phyloP scores from a whole-genome alignment of 2,888 invertebrate species.

The Apoda limacodes region DNA sequence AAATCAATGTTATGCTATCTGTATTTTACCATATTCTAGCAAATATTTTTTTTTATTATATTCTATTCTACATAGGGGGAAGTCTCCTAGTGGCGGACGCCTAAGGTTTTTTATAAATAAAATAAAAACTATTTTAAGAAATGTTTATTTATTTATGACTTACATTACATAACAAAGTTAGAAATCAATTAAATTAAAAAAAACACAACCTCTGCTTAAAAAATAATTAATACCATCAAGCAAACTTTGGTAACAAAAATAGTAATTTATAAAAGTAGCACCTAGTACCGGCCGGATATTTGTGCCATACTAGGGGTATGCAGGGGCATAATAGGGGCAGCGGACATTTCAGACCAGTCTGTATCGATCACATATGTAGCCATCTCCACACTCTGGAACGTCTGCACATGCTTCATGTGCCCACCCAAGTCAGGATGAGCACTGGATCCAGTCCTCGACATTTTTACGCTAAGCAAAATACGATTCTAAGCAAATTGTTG shows the following conservation, averaged over 20 bases:
- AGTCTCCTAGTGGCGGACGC: constrained; percentile 2
- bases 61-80: too few species aligned
- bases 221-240: too few species aligned
- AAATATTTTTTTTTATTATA: too few species aligned
- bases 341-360: constrained; percentile 7
- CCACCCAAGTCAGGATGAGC: constrained; percentile 9
- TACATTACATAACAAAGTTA: constrained; percentile 1
- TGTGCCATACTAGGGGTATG: background rate
- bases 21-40: too few species aligned
- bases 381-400: too few species aligned
- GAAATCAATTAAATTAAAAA: constrained; percentile 1
- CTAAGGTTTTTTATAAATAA: background rate
- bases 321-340: too few species aligned
- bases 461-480: constrained; percentile 9
- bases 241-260: constrained; percentile 3
- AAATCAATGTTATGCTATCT: too few species aligned
- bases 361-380: constrained; percentile 16
- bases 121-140: background rate
- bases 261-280: constrained; percentile 2
- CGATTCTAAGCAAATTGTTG: too few species aligned
- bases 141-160: too few species aligned
- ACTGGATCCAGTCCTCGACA: constrained; percentile 15
- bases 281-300: constrained; percentile 10
- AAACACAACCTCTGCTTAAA: constrained; percentile 1
- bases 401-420: constrained; percentile 13